A percentile compares a stretch with the other conserved stretches of the same genome.
phyloP scores from a whole-genome alignment of 2,888 invertebrate genomes.

The Penaeus monodon region DNA sequence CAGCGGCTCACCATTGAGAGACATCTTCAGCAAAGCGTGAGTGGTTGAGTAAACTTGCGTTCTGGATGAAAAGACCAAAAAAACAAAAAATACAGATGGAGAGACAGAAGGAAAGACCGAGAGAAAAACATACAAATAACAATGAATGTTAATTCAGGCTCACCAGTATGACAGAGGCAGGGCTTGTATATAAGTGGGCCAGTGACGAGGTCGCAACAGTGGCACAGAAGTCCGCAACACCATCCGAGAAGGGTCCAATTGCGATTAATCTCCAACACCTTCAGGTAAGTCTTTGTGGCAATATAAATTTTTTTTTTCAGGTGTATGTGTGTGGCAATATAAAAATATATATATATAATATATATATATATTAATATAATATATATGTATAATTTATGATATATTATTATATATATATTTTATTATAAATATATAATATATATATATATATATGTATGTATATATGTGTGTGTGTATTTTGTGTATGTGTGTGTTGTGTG shows the following conservation, averaged over 20 bases:
- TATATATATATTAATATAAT: no score
- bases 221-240: neutral
- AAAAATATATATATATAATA: no score
- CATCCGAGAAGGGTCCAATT: neutral
- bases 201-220: conserved; percentile 17
- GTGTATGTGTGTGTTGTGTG: no score
- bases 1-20: conserved; percentile 36
- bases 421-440: neutral
- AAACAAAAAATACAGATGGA: neutral
- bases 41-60: neutral
- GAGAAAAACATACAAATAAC: neutral
- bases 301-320: neutral
- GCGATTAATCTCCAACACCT: conserved; percentile 32
- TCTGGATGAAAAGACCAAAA: neutral
- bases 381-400: no score
- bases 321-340: neutral
- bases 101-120: neutral
- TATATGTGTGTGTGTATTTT: no score
- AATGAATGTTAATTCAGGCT: neutral
- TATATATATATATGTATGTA: no score
- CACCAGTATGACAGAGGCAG: conserved; percentile 27
- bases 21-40: conserved; percentile 37
- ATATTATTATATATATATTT: no score
- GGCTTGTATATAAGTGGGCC: conserved; percentile 41
- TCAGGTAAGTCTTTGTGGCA: conserved; percentile 8